Evolutionary conservation across 1,140 invertebrate species (phyloP), one percentile per base, ranked within the genome.

Genomic region (Proales similis): DNA sequence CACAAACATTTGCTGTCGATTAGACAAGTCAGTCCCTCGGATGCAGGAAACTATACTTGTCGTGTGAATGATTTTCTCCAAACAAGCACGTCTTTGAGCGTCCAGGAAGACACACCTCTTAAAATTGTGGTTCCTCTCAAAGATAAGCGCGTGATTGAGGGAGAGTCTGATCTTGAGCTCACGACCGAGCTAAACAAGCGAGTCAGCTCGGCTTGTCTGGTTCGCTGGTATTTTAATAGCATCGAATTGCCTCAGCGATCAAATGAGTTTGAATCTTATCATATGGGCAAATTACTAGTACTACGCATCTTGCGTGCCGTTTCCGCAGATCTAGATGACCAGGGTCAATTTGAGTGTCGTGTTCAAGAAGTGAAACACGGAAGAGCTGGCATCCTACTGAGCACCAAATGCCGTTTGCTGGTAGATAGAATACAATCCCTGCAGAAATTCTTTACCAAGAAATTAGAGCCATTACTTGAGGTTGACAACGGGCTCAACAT

Each of bases 391-490:
- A 7, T 42, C 1, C 26, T 42, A 43, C 12, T 57, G 6, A 27
- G 45, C 7, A 57, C 33, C 19, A 11, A 24, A 0, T 57, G 51
- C 27, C 27, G 9, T 19, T 26, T 57, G 0, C 29, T 17, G 22
- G 36, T 57, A 9, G 51, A 57, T 11, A 3, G 27, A 46, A n/a
- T n/a, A n/a, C n/a, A n/a, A n/a, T 36, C 33, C 14, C 9, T 9
- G 14, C 33, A 46, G 22, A 53, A 20, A 24, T 38, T 57, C 32
- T 57, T 57, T 22, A 57, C 22, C 19, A 57, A 57, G 32, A 57
- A 57, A 27, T 17, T 57, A n/a, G 36, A 57, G 1, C 11, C 39
- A 42, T 42, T 26, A 11, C 2, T 57, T 12, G 36, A 57, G 22
- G 22, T 14, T 14, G 51, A 57, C 17, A 42, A 36, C 30, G 51